These are phyloP conservation scores for Plebejus anna DNA, from an alignment of 2,888 invertebrate species.

Conservation along the genomic window DNA sequence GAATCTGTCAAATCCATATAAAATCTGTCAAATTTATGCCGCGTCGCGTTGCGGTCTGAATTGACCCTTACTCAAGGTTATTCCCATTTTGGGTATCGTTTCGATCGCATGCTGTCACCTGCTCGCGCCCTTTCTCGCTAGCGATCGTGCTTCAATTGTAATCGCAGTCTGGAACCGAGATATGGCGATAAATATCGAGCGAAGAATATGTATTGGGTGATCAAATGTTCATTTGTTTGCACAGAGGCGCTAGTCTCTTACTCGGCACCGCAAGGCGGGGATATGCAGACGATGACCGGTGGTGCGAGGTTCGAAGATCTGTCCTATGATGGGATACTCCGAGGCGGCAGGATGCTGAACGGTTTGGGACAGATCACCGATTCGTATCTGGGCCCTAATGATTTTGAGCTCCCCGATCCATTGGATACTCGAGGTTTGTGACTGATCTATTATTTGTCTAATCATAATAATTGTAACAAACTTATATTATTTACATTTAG, in stretches of 20 bases:
- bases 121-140: too few species aligned
- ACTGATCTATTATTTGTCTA: too few species aligned
- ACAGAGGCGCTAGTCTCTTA: constrained; percentile 85
- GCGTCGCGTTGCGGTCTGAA: too few species aligned
- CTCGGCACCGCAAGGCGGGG: constrained; percentile 83
- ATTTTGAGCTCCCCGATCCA: constrained; percentile 81
- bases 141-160: neutral
- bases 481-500: too few species aligned
- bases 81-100: too few species aligned
- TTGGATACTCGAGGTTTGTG: constrained; percentile 77
- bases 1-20: too few species aligned
- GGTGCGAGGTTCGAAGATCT: constrained; percentile 86
- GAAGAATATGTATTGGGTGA: neutral
- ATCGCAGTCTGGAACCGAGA: neutral
- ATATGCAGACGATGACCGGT: constrained; percentile 82
- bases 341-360: constrained; percentile 77
- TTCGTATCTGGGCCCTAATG: constrained; percentile 84
- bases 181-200: constrained; percentile 2
- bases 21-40: too few species aligned
- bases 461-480: too few species aligned
- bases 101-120: neutral
- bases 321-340: constrained; percentile 87
- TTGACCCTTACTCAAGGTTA: too few species aligned
- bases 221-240: constrained; percentile 41
- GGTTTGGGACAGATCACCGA: constrained; percentile 92